Evolutionary conservation across 2,888 invertebrate genomes (phyloP).

Genomic region (Caenorhabditis sp.): DNA sequence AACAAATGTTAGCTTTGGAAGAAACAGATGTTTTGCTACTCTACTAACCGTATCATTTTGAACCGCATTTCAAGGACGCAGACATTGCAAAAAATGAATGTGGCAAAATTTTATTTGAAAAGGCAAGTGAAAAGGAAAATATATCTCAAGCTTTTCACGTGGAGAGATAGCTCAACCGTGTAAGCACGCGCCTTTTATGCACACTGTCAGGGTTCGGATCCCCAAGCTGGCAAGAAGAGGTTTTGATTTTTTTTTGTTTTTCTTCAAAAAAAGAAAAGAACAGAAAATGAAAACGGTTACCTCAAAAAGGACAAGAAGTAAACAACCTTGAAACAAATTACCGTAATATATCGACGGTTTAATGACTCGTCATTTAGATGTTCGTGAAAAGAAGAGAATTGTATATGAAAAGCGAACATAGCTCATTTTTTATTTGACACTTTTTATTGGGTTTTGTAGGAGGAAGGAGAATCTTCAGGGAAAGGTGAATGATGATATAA

Average conservation of each 20-base stretch:
- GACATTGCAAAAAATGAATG: not conserved
- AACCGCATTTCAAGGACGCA: not conserved
- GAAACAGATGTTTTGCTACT: not conserved
- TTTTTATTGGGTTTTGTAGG: not conserved
- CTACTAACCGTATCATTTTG: not conserved
- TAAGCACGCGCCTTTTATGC: no score
- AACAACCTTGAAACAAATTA: not conserved
- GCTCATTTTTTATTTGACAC: conserved; percentile 1
- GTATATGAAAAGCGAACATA: not conserved
- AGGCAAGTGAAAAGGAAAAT: no score
- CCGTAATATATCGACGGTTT: not conserved
- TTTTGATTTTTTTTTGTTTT: no score
- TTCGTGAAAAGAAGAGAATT: not conserved
- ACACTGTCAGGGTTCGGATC: no score
- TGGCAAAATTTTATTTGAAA: no score
- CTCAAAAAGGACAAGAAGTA: no score
- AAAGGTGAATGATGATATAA: no score
- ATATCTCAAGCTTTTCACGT: no score
- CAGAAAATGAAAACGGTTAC: not conserved
- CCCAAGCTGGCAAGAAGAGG: no score
- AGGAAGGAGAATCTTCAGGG: not conserved
- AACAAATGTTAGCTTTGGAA: conserved; percentile 3
- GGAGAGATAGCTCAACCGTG: no score
- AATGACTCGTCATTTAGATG: not conserved
- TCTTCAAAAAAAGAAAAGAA: no score